Conservation (phyloP, 1,140 invertebrate genomes). For the Zelostemma sp. region DNA sequence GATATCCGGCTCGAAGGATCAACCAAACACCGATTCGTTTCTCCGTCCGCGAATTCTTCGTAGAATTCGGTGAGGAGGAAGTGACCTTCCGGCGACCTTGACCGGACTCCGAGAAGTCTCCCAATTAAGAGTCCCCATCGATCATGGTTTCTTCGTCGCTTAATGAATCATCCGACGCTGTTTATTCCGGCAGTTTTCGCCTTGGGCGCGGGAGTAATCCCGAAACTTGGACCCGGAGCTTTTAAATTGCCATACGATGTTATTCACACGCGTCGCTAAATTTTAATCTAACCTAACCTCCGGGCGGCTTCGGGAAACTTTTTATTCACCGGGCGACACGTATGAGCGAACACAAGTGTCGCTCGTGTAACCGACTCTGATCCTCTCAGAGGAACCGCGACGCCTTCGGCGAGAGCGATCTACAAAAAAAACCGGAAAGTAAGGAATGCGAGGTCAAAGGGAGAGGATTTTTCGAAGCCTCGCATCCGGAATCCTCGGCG, state of each 20-base stretch:
- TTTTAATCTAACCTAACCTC: constrained; percentile 42
- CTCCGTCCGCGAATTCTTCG: no score
- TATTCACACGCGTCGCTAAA: constrained; percentile 42
- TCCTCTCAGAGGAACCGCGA: constrained; percentile 52
- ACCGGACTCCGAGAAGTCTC: neutral
- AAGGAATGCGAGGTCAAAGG: constrained; percentile 12
- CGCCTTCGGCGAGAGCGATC: constrained; percentile 39
- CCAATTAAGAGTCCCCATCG: constrained; percentile 2
- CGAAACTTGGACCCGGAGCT: constrained; percentile 20
- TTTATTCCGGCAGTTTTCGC: no score
- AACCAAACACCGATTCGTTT: no score
- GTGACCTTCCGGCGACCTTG: constrained; percentile 1
- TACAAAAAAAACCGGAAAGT: constrained; percentile 16
- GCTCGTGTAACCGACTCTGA: constrained; percentile 47
- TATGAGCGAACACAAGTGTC: constrained; percentile 48
- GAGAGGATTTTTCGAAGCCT: constrained; percentile 45
- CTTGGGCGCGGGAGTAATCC: neutral
- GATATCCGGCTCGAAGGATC: no score
- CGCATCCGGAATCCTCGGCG: constrained; percentile 46
- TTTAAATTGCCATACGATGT: constrained; percentile 44
- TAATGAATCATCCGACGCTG: no score
- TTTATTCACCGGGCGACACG: constrained; percentile 43
- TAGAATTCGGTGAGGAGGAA: no score
- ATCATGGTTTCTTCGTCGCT: no score
- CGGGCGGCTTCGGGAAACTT: constrained; percentile 39